Base-by-base conservation (phyloP, 2,797 vertebrate genomes). In the Cossypha niveicapilla region DNA sequence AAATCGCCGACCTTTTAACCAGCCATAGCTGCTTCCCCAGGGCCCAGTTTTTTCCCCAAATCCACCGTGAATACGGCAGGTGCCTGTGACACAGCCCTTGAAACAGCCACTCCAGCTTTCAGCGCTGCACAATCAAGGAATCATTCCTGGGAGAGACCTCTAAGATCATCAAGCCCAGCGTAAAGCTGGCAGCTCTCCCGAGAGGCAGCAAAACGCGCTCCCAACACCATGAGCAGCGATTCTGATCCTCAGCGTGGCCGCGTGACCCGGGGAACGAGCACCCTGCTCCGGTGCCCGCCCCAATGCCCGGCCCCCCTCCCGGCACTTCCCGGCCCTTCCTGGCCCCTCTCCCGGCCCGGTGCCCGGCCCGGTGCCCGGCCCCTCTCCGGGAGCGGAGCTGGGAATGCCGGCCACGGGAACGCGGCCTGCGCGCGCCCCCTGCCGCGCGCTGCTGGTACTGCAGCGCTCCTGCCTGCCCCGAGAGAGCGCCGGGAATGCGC, bases 361-460 rank as follows among this genome's bases (percentile, higher is more conserved):
- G 3, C 23, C 28, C 50, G 17, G 35, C 18, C 28, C 7, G 15
- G 15, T 17, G 16, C 35, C 35, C 35, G 35, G 35, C 35, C 35
- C 42, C 34, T 8, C 8, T 34, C n/a, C n/a, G 61, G 42, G 34
- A 16, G 1, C 3, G 42, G 21, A 15, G 42, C 11, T 2, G 58
- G 19, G 11, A 45, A 7, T 3, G 18, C 42, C 5, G 57, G 6
- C 22, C 16, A 1, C 4, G 10, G 5, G 6, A 48, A 2, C 17
- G 57, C 73, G 44, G 18, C n/a, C 37, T 13, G 45, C 32, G 95
- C 87, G 92, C 72, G 91, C 93, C 94, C 80, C 68, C 96, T 88
- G 44, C 86, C 50, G 96, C 5, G 18, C 54, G 3, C 30, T 5
- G 18, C 7, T 6, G 56, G 18, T 7, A 65, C 39, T 87, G 93